Evolutionary conservation across 1,140 invertebrate genomes (phyloP).

Genomic region (Hermetia illucens): DNA sequence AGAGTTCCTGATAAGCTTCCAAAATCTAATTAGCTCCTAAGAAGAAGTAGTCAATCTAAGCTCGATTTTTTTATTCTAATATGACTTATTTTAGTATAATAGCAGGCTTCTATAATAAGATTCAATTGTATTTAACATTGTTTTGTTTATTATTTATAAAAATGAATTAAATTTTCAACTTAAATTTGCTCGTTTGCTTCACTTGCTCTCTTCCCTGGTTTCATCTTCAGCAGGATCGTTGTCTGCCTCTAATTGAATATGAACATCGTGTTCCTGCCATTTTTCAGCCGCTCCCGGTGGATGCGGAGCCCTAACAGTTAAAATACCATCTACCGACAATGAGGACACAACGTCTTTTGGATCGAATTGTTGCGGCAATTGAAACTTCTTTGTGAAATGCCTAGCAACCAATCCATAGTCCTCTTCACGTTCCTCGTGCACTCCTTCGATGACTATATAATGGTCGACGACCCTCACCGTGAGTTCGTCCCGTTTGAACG

Average conservation of each 20-base stretch:
- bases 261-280: not conserved
- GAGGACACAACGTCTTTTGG: constrained; percentile 49
- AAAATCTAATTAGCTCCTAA: no score
- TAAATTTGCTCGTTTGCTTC: no score
- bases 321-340: constrained; percentile 52
- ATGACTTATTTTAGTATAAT: no score
- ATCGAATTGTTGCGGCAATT: constrained; percentile 38
- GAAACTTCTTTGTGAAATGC: constrained; percentile 50
- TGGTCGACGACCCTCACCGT: constrained; percentile 34
- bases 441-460: constrained; percentile 38
- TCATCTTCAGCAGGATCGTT: no score
- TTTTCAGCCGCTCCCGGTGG: constrained; percentile 26
- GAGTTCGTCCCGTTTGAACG: constrained; percentile 55
- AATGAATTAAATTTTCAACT: no score
- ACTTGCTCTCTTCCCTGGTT: no score
- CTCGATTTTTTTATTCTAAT: no score
- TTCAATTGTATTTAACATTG: no score
- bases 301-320: constrained; percentile 46
- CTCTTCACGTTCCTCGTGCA: constrained; percentile 45
- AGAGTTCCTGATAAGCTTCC: no score
- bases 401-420: constrained; percentile 49
- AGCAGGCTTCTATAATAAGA: no score
- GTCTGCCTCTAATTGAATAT: not conserved
- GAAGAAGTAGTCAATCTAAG: no score
- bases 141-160: no score